A percentile compares a stretch with the other conserved stretches of the same genome.
Evolutionary conservation across 2,797 vertebrate species (phyloP).

Genomic region (Acipenser oxyrinchus): DNA sequence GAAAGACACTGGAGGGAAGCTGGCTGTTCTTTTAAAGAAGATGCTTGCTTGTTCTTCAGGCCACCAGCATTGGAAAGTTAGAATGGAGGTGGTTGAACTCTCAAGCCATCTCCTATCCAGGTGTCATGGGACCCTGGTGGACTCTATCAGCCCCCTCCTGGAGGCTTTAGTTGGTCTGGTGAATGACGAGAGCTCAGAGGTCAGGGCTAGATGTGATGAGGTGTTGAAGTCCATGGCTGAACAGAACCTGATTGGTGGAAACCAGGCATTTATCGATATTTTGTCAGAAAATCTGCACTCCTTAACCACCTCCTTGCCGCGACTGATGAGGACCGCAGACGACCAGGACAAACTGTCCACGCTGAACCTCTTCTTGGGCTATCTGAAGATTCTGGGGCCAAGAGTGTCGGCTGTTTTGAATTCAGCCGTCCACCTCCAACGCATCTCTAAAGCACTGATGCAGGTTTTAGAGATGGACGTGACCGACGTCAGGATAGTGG

Average conservation of each 20-base stretch:
- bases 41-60: constrained; percentile 64
- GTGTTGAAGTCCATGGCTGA: constrained; percentile 55
- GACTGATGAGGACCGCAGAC: constrained; percentile 80
- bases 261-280: constrained; percentile 63
- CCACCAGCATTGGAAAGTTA: constrained; percentile 86
- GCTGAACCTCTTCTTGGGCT: constrained; percentile 77
- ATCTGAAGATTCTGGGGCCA: constrained; percentile 80
- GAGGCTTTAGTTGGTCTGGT: constrained; percentile 77
- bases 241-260: constrained; percentile 44
- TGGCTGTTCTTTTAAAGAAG: constrained; percentile 67
- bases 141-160: constrained; percentile 63
- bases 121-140: constrained; percentile 64
- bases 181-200: constrained; percentile 68
- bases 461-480: constrained; percentile 85
- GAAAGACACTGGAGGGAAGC: constrained; percentile 61
- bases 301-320: constrained; percentile 76
- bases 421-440: constrained; percentile 70
- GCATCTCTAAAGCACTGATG: constrained; percentile 78
- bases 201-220: constrained; percentile 56
- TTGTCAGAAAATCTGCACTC: constrained; percentile 85
- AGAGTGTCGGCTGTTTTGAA: constrained; percentile 66
- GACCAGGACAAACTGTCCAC: constrained; percentile 78
- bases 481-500: constrained; percentile 54
- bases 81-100: constrained; percentile 69
- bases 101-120: constrained; percentile 59